Conservation (phyloP, 2,888 invertebrate species). For the Pomacea canaliculata region DNA sequence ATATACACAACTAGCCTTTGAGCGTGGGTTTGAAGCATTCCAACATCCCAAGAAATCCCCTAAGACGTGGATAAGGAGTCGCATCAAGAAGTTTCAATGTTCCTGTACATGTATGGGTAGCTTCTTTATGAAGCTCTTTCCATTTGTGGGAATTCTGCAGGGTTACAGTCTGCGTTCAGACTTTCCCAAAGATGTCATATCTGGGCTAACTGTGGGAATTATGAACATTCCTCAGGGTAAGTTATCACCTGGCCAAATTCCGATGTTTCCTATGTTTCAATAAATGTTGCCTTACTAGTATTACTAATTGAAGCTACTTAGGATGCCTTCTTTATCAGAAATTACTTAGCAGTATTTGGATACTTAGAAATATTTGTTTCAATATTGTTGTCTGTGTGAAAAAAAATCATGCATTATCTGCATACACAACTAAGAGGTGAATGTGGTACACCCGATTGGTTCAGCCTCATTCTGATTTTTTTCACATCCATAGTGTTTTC, state of each 20-base stretch:
- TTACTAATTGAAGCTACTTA: too few relatives aligned
- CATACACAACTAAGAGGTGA: too few relatives aligned
- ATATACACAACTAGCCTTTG: constrained; percentile 33
- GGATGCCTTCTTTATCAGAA: too few relatives aligned
- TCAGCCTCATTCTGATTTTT: too few relatives aligned
- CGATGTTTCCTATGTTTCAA: background rate
- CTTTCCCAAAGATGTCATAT: constrained; percentile 80
- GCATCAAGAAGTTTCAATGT: constrained; percentile 45
- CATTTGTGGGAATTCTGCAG: constrained; percentile 52
- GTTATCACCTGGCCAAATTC: background rate
- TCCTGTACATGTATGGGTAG: constrained; percentile 32
- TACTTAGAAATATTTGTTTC: too few relatives aligned
- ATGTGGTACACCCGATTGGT: too few relatives aligned
- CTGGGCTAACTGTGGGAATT: constrained; percentile 83
- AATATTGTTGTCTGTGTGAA: too few relatives aligned
- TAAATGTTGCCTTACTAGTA: background rate
- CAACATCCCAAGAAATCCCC: constrained; percentile 31
- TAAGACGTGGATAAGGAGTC: constrained; percentile 37
- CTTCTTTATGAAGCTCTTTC: constrained; percentile 43
- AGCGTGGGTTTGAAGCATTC: constrained; percentile 33
- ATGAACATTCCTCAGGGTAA: constrained; percentile 65
- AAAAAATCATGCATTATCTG: too few relatives aligned
- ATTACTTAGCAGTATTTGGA: too few relatives aligned
- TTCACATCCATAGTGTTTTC: too few relatives aligned
- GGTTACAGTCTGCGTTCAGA: constrained; percentile 64